A percentile compares a stretch with the other conserved stretches of the same genome.
phyloP scores from a whole-genome alignment of 2,888 invertebrate species.

The Archaeoteleia sp. region DNA sequence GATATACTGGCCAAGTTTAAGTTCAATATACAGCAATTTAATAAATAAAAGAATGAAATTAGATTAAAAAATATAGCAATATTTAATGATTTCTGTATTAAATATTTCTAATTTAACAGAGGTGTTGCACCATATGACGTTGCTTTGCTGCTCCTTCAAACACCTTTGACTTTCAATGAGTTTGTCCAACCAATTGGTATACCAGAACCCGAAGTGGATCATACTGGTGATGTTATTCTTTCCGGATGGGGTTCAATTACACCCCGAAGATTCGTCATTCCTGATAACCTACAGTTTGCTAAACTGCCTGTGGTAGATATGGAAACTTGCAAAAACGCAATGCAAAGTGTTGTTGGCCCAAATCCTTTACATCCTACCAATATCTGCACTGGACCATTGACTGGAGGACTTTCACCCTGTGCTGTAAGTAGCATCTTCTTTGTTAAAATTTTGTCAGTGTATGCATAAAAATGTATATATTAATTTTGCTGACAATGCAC shows the following conservation, averaged over 20 bases:
- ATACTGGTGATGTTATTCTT: slow-evolving; percentile 68
- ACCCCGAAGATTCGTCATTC: slow-evolving; percentile 52
- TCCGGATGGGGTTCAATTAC: slow-evolving; percentile 76
- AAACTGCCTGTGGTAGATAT: slow-evolving; percentile 59
- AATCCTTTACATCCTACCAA: too few species aligned
- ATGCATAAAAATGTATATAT: too few species aligned
- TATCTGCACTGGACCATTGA: too few species aligned
- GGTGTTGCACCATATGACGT: slow-evolving; percentile 75
- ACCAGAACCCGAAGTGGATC: slow-evolving; percentile 61
- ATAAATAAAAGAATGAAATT: too few species aligned
- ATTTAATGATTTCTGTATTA: slow-evolving; percentile 1
- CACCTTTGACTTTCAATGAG: slow-evolving; percentile 64
- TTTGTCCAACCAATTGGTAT: slow-evolving; percentile 70
- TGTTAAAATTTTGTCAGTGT: too few species aligned
- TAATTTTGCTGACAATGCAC: too few species aligned
- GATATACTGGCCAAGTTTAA: too few species aligned
- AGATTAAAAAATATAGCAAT: too few species aligned
- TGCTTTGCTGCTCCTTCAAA: slow-evolving; percentile 73
- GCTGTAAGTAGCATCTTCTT: too few species aligned
- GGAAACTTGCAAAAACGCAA: slow-evolving; percentile 47
- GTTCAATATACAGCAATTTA: neutral
- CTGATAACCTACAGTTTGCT: slow-evolving; percentile 62
- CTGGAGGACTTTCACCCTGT: too few species aligned
- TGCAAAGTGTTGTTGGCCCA: too few species aligned
- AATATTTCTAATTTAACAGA: slow-evolving; percentile 48